Base-by-base conservation (phyloP, 2,888 invertebrate genomes). In the Phlogophora meticulosa region DNA sequence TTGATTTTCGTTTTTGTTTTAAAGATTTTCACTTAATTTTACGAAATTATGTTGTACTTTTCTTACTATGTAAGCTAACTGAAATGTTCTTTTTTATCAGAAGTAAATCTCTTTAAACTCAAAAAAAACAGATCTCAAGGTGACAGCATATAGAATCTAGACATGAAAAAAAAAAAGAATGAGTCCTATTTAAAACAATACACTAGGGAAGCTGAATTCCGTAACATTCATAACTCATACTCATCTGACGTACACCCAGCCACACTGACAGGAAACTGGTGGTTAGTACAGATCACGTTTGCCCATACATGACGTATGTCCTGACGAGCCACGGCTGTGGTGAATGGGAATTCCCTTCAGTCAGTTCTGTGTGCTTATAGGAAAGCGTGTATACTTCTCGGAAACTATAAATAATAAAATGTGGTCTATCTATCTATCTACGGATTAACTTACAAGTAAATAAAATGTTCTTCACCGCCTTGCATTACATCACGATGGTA, bases 341-440 rank as follows among this genome's bases (percentile, higher is more conserved):
- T 58, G 38, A 13, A n/a, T 48, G 77, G 73, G 77, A 38, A 38
- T 71, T 77, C 24, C 73, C 72, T 46, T 20, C 32, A 15, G n/a
- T 55, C 58, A 59, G 3, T 56, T 56, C 1, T 24, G 3, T 10
- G 22, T 7, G 49, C 13, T 9, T 63, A 17, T 40, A 77, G 73
- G 72, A 73, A 73, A 53, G 28, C 15, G 9, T 17, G 10, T 7
- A 32, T 22, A 2, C 11, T 68, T 55, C 59, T 45, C 15, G n/a
- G 49, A 43, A 56, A 40, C 36, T 67, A 36, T 38, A 45, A 42
- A 52, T 34, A 63, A 11, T 20, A 20, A 20, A 11, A 46, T 7
- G 22, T 20, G 5, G 22, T 43, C 7, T 17, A 38, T 4, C 28
- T 2, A 28, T 2, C 28, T 5, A 28, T 28, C n/a, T n/a, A n/a